phyloP scores from a whole-genome alignment of 2,888 invertebrate genomes.

The Muschampia plurimacula region DNA sequence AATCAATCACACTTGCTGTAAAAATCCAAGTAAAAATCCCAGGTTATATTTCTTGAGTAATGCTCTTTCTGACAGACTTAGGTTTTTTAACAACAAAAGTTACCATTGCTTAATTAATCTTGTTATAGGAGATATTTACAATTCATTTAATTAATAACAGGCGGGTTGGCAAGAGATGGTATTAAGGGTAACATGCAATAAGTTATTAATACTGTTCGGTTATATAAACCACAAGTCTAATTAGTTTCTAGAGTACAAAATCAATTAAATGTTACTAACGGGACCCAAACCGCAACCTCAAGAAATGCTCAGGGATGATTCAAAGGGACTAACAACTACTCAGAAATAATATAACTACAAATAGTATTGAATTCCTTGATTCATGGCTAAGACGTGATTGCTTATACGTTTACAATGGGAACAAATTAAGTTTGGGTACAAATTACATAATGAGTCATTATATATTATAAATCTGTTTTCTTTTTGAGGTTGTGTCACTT shows the following conservation, averaged over 20 bases:
- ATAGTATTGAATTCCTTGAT: slow-evolving; percentile 38
- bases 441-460: neutral
- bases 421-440: slow-evolving; percentile 6
- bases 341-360: slow-evolving; percentile 43
- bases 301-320: slow-evolving; percentile 68
- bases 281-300: slow-evolving; percentile 66
- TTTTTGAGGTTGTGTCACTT: too few relatives aligned
- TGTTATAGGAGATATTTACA: slow-evolving; percentile 26
- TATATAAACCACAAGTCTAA: slow-evolving; percentile 81
- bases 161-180: slow-evolving; percentile 62
- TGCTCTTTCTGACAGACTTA: neutral
- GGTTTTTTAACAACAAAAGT: neutral
- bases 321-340: slow-evolving; percentile 63
- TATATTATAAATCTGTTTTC: too few relatives aligned
- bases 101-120: slow-evolving; percentile 9
- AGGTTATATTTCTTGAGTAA: neutral
- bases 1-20: too few relatives aligned
- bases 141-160: slow-evolving; percentile 49
- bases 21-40: neutral
- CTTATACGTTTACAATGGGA: neutral
- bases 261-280: slow-evolving; percentile 80
- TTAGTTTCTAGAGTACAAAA: slow-evolving; percentile 81
- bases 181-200: slow-evolving; percentile 54
- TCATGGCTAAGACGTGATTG: slow-evolving; percentile 27
- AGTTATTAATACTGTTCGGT: slow-evolving; percentile 78